These are phyloP conservation scores for Centroberyx gerrardi DNA, from an alignment of 2,797 vertebrate species.

Conservation along the genomic window DNA sequence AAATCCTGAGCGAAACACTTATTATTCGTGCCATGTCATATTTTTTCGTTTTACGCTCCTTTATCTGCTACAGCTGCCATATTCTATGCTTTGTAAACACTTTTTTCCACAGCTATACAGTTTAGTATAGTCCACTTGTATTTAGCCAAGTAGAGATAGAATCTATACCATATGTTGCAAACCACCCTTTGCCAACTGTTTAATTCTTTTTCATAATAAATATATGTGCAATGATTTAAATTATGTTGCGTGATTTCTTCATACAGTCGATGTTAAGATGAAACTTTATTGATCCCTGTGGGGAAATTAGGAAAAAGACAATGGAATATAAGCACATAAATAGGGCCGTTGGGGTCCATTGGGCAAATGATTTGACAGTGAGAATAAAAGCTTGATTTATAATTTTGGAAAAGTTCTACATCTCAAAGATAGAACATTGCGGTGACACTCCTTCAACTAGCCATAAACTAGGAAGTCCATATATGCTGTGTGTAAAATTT, in stretches of 20 bases:
- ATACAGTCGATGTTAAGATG: not conserved
- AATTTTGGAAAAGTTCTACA: too few relatives aligned
- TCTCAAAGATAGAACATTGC: too few relatives aligned
- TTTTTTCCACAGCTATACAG: constrained; percentile 12
- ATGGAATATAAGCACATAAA: too few relatives aligned
- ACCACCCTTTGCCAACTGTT: constrained; percentile 61
- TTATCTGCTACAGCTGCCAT: constrained; percentile 36
- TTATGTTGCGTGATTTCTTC: constrained; percentile 27
- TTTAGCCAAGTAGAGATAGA: constrained; percentile 58
- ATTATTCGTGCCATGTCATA: constrained; percentile 33
- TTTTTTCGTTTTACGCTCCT: constrained; percentile 5
- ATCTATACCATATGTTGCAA: constrained; percentile 61
- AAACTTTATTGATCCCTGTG: not conserved
- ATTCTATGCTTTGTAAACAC: constrained; percentile 43
- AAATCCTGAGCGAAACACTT: constrained; percentile 51
- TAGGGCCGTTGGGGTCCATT: too few relatives aligned
- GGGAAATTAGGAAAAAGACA: not conserved
- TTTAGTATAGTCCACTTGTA: constrained; percentile 54
- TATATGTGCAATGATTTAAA: constrained; percentile 59
- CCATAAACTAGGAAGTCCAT: too few relatives aligned
- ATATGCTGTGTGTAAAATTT: too few relatives aligned
- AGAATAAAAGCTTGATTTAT: too few relatives aligned
- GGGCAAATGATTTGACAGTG: too few relatives aligned
- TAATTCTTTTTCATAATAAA: constrained; percentile 73
- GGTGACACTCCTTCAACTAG: too few relatives aligned